Percentiles rank a stretch among this genome's conserved stretches.
Conservation (phyloP, 2,113 vertebrate species). For the Centropus unirufus region DNA sequence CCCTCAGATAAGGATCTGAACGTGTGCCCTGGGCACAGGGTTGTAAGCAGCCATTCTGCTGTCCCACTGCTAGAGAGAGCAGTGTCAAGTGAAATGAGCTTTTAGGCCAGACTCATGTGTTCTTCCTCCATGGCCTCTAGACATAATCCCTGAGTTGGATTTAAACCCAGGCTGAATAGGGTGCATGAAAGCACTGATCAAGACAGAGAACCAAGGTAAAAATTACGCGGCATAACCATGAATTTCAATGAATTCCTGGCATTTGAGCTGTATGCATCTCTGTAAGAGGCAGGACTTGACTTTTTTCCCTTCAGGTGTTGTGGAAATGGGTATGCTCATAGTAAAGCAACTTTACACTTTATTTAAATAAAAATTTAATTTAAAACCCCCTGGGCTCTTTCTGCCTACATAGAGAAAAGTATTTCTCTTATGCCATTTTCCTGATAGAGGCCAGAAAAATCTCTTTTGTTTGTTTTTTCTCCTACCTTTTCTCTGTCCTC, state of each 20-base stretch:
- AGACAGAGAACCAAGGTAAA: not conserved
- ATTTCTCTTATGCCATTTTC: not conserved
- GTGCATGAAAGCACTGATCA: not conserved
- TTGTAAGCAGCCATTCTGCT: not conserved
- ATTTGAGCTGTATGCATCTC: not conserved
- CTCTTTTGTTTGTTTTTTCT: not conserved
- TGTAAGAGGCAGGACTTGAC: not conserved
- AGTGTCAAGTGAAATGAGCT: not conserved
- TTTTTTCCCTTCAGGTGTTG: not conserved
- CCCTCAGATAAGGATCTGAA: not conserved
- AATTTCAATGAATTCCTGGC: not conserved
- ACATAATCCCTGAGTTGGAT: not conserved
- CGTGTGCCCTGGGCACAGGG: fast-evolving
- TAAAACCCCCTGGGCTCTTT: not conserved
- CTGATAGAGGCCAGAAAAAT: not conserved
- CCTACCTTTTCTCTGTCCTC: not conserved
- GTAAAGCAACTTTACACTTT: not conserved
- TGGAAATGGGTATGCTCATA: not conserved
- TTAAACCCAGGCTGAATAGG: not conserved
- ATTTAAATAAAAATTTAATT: not conserved
- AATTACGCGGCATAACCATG: not conserved
- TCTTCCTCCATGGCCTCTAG: not conserved
- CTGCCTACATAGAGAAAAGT: not conserved
- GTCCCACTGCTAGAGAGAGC: not conserved
- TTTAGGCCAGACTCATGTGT: not conserved